Evolutionary conservation across 35 echinoderm and acorn worm species (phyloP).

Genomic region (Heliocidaris tuberculata): DNA sequence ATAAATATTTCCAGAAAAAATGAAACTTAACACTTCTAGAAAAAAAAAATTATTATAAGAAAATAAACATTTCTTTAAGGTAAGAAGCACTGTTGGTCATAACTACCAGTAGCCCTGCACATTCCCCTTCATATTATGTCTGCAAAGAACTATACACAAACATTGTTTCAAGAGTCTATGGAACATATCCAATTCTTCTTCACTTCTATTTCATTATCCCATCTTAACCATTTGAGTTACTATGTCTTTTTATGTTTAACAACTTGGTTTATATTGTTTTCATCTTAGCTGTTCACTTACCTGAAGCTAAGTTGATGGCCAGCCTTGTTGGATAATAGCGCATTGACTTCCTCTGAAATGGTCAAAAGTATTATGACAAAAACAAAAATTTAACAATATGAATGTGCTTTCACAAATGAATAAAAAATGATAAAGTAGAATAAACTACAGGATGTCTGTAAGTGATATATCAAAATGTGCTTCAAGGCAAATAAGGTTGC

Average conservation of each 20-base stretch:
- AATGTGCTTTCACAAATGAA: not conserved
- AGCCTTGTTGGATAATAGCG: slow-evolving; percentile 93
- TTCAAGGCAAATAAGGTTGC: too few relatives aligned
- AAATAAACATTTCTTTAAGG: too few relatives aligned
- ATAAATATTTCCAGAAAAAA: not conserved
- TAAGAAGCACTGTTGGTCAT: too few relatives aligned
- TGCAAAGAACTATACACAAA: not conserved
- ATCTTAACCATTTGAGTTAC: not conserved
- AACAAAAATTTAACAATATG: not conserved
- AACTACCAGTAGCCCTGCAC: too few relatives aligned
- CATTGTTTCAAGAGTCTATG: not conserved
- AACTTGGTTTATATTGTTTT: not conserved
- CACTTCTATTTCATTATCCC: too few relatives aligned
- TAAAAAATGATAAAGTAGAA: not conserved
- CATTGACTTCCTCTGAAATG: slow-evolving; percentile 79
- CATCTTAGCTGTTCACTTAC: slow-evolving; percentile 45
- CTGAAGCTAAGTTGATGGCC: slow-evolving; percentile 93
- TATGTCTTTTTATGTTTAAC: not conserved
- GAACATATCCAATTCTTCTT: too few relatives aligned
- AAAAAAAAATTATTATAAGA: not conserved
- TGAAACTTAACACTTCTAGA: not conserved
- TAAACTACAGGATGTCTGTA: not conserved
- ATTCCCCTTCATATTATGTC: too few relatives aligned
- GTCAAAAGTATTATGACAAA: not conserved
- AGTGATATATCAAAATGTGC: not conserved